Base-by-base conservation (phyloP, 1,140 invertebrate species). In the Aphis craccivora region DNA sequence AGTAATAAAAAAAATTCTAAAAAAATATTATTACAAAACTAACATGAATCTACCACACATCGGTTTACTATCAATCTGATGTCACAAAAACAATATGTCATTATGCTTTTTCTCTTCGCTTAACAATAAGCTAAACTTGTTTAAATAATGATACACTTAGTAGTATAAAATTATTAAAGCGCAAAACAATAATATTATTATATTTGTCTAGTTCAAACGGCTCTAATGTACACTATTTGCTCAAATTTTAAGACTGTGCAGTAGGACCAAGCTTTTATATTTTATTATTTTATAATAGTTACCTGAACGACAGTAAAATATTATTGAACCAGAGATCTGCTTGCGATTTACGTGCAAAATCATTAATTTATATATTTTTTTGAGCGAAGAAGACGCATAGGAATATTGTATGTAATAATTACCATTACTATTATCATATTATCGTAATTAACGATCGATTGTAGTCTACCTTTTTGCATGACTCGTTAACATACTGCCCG, bases 261-360 rank as follows among this genome's bases (percentile, higher is more conserved):
- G 0, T n/a, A 14, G 9, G 4, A 11, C 30, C 1, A 3, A 14
- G 2, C 11, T 14, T 18, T n/a, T n/a, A 18, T 48, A 14, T 2
- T 18, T n/a, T 67, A 4, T 14, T 14, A 67, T 67, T 67, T 30
- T 67, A 67, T 14, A 1, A n/a, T 18, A 3, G 4, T 4, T 11
- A 30, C 4, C 30, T 30, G 30, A n/a, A 67, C 30, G 14, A 67
- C 14, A 18, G 9, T n/a, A n/a, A 67, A n/a, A 67, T 67, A n/a
- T 67, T 30, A 67, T 67, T n/a, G 60, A 14, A 30, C 30, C 60
- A 14, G 45, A 67, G 4, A 67, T 25, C 60, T 3, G 14, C 60
- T 3, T 14, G 30, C 14, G 5, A 67, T 67, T 67, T 67, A 11
- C 30, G 11, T 11, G 3, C 0, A n/a, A 67, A 18, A 14, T 14